Conservation (phyloP, 1,140 invertebrate species). For the Lanistes nyassanus region DNA sequence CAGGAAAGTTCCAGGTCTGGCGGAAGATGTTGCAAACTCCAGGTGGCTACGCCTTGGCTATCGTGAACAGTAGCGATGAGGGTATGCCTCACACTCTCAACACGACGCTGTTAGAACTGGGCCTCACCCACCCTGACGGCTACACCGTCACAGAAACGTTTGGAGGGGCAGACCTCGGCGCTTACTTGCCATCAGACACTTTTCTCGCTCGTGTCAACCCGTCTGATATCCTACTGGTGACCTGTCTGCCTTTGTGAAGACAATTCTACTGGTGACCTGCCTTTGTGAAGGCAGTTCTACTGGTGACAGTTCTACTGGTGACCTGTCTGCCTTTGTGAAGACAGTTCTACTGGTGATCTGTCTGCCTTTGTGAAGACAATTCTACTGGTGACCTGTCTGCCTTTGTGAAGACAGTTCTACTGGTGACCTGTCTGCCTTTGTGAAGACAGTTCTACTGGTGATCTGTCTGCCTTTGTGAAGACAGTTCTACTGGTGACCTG, state of each 20-base stretch:
- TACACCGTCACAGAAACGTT: slow-evolving; percentile 81
- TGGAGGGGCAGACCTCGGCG: slow-evolving; percentile 68
- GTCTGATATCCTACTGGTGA: slow-evolving; percentile 73
- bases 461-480: too few relatives aligned
- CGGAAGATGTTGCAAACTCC: slow-evolving; percentile 40
- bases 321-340: too few relatives aligned
- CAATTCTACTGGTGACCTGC: background rate
- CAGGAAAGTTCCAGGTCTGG: slow-evolving; percentile 46
- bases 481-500: too few relatives aligned
- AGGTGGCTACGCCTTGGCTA: slow-evolving; percentile 45
- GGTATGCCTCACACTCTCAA: slow-evolving; percentile 34
- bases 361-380: too few relatives aligned
- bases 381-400: too few relatives aligned
- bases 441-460: too few relatives aligned
- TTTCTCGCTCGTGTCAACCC: slow-evolving; percentile 95
- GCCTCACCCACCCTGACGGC: slow-evolving; percentile 79
- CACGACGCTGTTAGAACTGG: slow-evolving; percentile 78
- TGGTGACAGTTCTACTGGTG: too few relatives aligned
- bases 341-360: too few relatives aligned
- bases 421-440: too few relatives aligned
- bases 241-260: slow-evolving; percentile 19
- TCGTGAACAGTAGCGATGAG: slow-evolving; percentile 40
- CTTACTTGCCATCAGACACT: slow-evolving; percentile 85
- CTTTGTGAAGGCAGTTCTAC: too few relatives aligned
- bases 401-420: too few relatives aligned